A percentile compares a stretch with the other conserved stretches of the same genome.
Conservation (phyloP, 2,797 vertebrate species). For the Taenioides sp. region DNA sequence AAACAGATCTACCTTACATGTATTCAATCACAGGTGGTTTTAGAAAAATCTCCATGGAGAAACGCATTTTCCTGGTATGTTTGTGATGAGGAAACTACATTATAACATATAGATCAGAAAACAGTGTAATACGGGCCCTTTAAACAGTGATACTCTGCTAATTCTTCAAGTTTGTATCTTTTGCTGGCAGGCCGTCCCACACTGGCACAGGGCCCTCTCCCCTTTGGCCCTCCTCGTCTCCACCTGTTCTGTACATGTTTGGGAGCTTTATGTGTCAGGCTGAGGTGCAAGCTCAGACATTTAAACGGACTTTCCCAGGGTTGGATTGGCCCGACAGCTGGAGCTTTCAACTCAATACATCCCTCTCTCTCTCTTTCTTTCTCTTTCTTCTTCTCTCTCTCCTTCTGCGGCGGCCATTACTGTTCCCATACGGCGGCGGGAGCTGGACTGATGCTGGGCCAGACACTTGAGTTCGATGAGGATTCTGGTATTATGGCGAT, state of each 20-base stretch:
- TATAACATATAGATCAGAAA: too few relatives aligned
- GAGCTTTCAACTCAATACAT: slow-evolving; percentile 68
- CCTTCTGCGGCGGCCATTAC: slow-evolving; percentile 42
- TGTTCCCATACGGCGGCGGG: slow-evolving; percentile 66
- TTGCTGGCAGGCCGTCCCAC: slow-evolving; percentile 59
- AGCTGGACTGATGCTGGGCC: slow-evolving; percentile 72
- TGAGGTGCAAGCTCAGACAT: slow-evolving; percentile 63
- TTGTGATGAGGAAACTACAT: too few relatives aligned
- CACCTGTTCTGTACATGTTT: slow-evolving; percentile 71
- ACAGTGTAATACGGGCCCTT: too few relatives aligned
- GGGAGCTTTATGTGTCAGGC: slow-evolving; percentile 64
- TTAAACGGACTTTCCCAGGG: slow-evolving; percentile 86
- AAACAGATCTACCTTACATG: too few relatives aligned
- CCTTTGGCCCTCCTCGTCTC: slow-evolving; percentile 61
- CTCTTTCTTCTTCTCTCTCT: slow-evolving; percentile 44
- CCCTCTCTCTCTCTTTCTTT: slow-evolving; percentile 39
- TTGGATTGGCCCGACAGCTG: slow-evolving; percentile 81
- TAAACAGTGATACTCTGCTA: neutral
- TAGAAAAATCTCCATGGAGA: too few relatives aligned
- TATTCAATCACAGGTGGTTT: too few relatives aligned
- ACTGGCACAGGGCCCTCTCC: slow-evolving; percentile 58
- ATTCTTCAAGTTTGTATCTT: neutral
- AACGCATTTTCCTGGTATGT: too few relatives aligned
- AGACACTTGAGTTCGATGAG: slow-evolving; percentile 43
- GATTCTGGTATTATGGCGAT: slow-evolving; percentile 1